Conservation (phyloP, 1,140 invertebrate genomes). For the Archegozetes longisetosus region DNA sequence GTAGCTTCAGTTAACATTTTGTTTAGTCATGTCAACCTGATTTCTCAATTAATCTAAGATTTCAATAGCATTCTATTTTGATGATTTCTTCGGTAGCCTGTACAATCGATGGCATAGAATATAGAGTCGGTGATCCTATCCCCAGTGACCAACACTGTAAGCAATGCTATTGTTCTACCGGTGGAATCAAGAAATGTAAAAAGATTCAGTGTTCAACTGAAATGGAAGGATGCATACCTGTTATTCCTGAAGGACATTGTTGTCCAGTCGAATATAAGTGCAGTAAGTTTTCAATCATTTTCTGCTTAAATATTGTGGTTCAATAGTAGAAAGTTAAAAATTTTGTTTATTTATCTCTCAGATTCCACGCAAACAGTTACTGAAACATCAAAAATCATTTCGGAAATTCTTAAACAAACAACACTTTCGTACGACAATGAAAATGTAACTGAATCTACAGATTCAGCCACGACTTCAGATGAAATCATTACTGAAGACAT, state of each 20-base stretch:
- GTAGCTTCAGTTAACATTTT: too few relatives aligned
- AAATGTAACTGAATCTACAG: too few relatives aligned
- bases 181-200: slow-evolving; percentile 36
- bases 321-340: background rate
- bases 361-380: too few relatives aligned
- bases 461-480: too few relatives aligned
- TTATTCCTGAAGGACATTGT: slow-evolving; percentile 55
- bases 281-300: slow-evolving; percentile 37
- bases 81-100: slow-evolving; percentile 46
- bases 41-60: too few relatives aligned
- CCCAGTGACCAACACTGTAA: slow-evolving; percentile 29
- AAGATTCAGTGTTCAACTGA: slow-evolving; percentile 46
- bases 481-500: too few relatives aligned
- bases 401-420: too few relatives aligned
- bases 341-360: too few relatives aligned
- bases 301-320: background rate
- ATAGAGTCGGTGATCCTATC: slow-evolving; percentile 57
- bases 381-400: too few relatives aligned
- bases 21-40: too few relatives aligned
- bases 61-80: too few relatives aligned
- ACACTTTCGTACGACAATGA: too few relatives aligned
- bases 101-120: slow-evolving; percentile 39
- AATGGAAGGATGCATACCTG: slow-evolving; percentile 52
- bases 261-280: slow-evolving; percentile 69
- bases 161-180: slow-evolving; percentile 57